These are phyloP conservation scores for Nematopogon swammerdamellus DNA, from an alignment of 2,888 invertebrate genomes.

Conservation along the genomic window DNA sequence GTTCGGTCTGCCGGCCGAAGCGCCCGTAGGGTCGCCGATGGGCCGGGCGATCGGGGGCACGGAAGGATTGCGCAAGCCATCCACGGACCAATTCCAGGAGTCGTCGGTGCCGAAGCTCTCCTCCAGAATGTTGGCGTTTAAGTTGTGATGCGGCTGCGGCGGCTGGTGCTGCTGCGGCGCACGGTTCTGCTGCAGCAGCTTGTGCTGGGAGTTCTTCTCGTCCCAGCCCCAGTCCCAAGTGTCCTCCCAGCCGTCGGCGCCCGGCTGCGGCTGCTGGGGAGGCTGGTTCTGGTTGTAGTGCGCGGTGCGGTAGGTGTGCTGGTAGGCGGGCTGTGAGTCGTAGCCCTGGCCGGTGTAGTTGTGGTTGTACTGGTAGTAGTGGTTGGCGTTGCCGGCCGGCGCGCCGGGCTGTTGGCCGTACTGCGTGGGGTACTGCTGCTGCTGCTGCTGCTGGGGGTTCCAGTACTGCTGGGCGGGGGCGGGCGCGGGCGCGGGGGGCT, in stretches of 20 bases:
- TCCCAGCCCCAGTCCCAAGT: slow-evolving; percentile 64
- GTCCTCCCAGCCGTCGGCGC: slow-evolving; percentile 36
- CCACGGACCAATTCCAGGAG: slow-evolving; percentile 62
- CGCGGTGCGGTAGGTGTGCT: slow-evolving; percentile 19
- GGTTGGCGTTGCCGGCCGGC: slow-evolving; percentile 13
- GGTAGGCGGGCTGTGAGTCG: slow-evolving; percentile 26
- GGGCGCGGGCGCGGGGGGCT: slow-evolving; percentile 11
- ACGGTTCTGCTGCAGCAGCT: slow-evolving; percentile 15
- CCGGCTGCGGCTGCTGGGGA: slow-evolving; percentile 14
- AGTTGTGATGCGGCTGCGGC: slow-evolving; percentile 10
- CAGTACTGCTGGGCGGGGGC: slow-evolving; percentile 7
- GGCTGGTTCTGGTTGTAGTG: slow-evolving; percentile 28
- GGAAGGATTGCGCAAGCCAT: slow-evolving; percentile 26
- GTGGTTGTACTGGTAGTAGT: slow-evolving; percentile 30
- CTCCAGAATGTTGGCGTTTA: slow-evolving; percentile 42
- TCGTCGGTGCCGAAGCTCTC: slow-evolving; percentile 58
- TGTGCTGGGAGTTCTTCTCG: slow-evolving; percentile 34
- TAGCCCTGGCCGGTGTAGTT: slow-evolving; percentile 30
- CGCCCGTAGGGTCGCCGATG: slow-evolving; percentile 1
- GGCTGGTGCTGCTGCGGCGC: background rate
- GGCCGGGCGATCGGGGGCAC: slow-evolving; percentile 15
- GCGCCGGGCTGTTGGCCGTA: too few relatives aligned
- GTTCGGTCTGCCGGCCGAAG: slow-evolving; percentile 14
- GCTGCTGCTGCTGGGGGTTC: slow-evolving; percentile 28
- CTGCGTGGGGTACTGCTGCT: slow-evolving; percentile 18